phyloP scores from a whole-genome alignment of 2,888 invertebrate genomes.

The Pemphredon lugubris region DNA sequence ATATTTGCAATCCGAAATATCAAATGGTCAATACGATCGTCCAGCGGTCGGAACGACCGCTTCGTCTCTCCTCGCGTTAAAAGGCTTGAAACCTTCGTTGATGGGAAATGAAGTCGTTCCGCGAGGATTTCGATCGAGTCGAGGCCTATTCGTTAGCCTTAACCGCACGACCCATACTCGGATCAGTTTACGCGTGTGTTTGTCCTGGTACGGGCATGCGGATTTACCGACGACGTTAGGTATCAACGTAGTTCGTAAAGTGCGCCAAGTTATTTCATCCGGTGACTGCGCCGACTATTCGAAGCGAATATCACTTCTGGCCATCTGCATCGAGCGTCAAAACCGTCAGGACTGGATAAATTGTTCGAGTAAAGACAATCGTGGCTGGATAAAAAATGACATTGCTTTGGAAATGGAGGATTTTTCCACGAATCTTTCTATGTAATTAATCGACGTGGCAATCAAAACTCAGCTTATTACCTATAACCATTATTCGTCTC shows the following conservation, averaged over 20 bases:
- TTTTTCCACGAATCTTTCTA: no score
- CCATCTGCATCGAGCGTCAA: not conserved
- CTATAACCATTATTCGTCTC: no score
- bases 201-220: constrained; percentile 13
- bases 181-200: constrained; percentile 31
- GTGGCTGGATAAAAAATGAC: not conserved
- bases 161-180: constrained; percentile 16
- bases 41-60: no score
- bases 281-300: constrained; percentile 14
- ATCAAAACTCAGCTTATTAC: no score
- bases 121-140: constrained; percentile 27
- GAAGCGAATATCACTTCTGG: constrained; percentile 1
- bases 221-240: constrained; percentile 17
- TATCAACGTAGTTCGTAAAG: constrained; percentile 24
- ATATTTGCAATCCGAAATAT: not conserved
- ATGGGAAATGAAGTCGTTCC: constrained; percentile 38
- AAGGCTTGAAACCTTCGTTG: not conserved
- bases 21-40: no score
- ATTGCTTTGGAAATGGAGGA: no score
- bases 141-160: constrained; percentile 27
- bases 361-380: not conserved
- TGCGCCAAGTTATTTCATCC: constrained; percentile 1
- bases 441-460: no score
- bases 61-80: no score
- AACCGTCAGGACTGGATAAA: constrained; percentile 1